phyloP scores from a whole-genome alignment of 2,113 vertebrate species.

The Callaeas wilsoni region DNA sequence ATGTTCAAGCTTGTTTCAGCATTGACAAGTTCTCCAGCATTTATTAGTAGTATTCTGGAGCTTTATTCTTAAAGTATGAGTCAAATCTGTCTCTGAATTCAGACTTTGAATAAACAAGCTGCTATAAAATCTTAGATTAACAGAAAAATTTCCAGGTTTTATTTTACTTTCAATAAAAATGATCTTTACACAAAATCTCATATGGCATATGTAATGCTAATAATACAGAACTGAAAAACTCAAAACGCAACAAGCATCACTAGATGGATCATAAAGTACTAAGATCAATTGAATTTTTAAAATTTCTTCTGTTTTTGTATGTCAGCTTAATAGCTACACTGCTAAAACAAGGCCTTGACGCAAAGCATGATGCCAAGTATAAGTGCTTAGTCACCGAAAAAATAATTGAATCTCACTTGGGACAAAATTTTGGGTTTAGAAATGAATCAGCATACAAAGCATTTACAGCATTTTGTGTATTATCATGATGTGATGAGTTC shows the following conservation, averaged over 20 bases:
- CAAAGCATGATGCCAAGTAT: background rate
- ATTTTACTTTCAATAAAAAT: background rate
- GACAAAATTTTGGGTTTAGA: background rate
- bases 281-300: background rate
- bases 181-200: background rate
- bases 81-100: background rate
- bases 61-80: background rate
- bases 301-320: background rate
- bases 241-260: background rate
- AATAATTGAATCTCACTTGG: background rate
- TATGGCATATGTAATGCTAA: background rate
- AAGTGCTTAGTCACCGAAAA: background rate
- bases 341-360: background rate
- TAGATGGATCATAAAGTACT: background rate
- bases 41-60: background rate
- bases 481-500: background rate
- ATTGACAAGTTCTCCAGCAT: background rate
- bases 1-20: background rate
- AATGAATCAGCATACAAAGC: background rate
- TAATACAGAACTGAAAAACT: background rate
- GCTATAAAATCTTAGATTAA: background rate
- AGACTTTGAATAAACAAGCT: background rate
- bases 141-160: background rate
- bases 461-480: background rate
- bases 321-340: background rate